A percentile compares a stretch with the other conserved stretches of the same genome.
Evolutionary conservation across 2,888 invertebrate genomes (phyloP).

Genomic region (Drosophila cyrtoloma): DNA sequence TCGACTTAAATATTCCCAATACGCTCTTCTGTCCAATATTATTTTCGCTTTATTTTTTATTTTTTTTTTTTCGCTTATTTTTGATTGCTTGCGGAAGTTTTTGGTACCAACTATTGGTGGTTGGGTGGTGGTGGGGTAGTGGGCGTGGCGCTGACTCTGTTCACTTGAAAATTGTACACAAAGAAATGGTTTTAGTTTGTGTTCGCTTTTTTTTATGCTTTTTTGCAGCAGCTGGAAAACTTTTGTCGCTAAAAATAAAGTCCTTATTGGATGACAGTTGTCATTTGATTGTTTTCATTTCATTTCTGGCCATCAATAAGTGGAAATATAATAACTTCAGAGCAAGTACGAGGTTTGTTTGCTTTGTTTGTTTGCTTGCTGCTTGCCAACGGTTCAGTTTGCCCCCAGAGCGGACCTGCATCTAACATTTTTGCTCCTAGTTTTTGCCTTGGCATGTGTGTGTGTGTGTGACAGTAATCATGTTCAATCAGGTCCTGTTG

Average conservation of each 20-base stretch:
- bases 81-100: conserved; percentile 45
- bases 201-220: conserved; percentile 10
- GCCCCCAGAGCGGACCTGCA: conserved; percentile 6
- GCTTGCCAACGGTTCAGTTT: conserved; percentile 19
- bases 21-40: neutral
- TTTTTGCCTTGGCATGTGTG: conserved; percentile 35
- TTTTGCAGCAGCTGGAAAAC: conserved; percentile 38
- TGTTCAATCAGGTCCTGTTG: conserved; percentile 64
- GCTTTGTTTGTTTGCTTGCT: conserved; percentile 24
- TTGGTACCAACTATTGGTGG: conserved; percentile 46
- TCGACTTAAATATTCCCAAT: conserved; percentile 34
- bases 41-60: neutral
- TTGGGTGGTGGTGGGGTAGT: neutral
- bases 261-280: conserved; percentile 63
- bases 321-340: conserved; percentile 65
- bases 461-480: conserved; percentile 59
- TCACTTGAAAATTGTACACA: conserved; percentile 39
- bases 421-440: conserved; percentile 43
- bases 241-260: conserved; percentile 40
- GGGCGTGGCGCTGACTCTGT: conserved; percentile 10
- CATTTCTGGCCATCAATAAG: conserved; percentile 74
- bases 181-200: conserved; percentile 29
- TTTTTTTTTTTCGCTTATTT: conserved; percentile 14
- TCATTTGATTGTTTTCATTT: conserved; percentile 79
- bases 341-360: conserved; percentile 41